Evolutionary conservation across 2,797 vertebrate genomes (phyloP).

Genomic region (Erethizon dorsatum): DNA sequence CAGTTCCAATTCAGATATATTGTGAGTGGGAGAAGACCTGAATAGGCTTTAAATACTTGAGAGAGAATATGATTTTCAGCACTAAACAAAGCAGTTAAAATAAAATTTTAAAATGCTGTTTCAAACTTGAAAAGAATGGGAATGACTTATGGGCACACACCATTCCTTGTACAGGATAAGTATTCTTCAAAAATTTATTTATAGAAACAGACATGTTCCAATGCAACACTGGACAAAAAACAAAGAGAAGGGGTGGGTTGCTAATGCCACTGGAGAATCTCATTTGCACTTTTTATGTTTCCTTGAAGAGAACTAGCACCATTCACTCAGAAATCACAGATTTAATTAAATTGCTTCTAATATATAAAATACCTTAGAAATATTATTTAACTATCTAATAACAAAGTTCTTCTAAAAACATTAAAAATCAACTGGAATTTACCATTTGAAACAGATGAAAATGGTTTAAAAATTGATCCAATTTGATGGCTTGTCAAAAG

Average conservation of each 20-base stretch:
- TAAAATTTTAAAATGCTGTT: neutral
- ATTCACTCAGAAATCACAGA: constrained; percentile 84
- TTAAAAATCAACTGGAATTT: constrained; percentile 86
- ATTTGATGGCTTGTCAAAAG: constrained; percentile 77
- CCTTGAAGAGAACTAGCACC: constrained; percentile 87
- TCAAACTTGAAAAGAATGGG: constrained; percentile 9
- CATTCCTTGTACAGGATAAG: constrained; percentile 33
- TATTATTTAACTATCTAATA: constrained; percentile 76
- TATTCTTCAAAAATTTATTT: constrained; percentile 89
- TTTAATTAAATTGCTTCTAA: constrained; percentile 77
- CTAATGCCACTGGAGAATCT: constrained; percentile 51
- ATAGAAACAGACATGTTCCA: constrained; percentile 83
- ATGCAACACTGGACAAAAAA: constrained; percentile 81
- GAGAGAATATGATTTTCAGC: neutral
- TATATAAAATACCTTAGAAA: constrained; percentile 87
- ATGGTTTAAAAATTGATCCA: constrained; percentile 79
- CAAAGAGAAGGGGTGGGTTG: constrained; percentile 65
- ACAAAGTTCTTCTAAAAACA: constrained; percentile 82
- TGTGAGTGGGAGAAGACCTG: neutral
- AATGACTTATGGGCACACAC: neutral
- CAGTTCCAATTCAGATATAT: constrained; percentile 58
- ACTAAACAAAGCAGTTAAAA: constrained; percentile 39
- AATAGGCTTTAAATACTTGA: neutral
- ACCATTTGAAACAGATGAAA: constrained; percentile 82
- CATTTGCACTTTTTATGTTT: constrained; percentile 67